Conservation (phyloP, 1,140 invertebrate genomes). For the Bombus balteatus region DNA sequence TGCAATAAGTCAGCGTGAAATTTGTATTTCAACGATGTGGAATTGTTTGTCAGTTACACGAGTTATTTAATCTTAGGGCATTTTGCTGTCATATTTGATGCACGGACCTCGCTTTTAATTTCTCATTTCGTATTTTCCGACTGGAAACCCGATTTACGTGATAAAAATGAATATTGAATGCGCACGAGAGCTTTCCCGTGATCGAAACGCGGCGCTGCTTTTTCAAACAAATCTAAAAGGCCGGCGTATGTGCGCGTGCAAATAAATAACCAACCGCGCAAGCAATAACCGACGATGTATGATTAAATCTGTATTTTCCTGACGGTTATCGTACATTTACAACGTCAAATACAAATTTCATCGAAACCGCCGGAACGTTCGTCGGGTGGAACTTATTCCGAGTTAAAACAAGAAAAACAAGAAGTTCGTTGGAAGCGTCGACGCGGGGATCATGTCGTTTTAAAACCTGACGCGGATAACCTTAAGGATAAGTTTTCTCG, state of each 20-base stretch:
- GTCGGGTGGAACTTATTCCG: background rate
- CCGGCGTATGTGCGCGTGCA: background rate
- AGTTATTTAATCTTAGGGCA: conserved; percentile 1
- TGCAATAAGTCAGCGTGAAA: background rate
- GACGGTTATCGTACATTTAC: background rate
- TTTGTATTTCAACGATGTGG: background rate
- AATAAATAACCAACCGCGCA: no score
- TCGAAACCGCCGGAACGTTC: background rate
- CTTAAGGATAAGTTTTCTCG: background rate
- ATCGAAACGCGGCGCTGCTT: background rate
- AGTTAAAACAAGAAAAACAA: background rate
- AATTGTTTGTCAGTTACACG: no score
- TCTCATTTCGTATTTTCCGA: background rate
- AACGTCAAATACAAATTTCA: background rate
- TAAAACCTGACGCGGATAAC: background rate
- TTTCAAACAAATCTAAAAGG: background rate
- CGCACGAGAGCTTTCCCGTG: no score
- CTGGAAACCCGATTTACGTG: background rate
- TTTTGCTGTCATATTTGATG: background rate
- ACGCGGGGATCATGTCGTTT: background rate
- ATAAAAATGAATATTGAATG: background rate
- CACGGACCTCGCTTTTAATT: background rate
- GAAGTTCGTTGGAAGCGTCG: background rate
- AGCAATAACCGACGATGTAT: conserved; percentile 5
- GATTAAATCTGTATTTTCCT: conserved; percentile 25